Conservation (phyloP, 2,797 vertebrate genomes). For the Tadarida brasiliensis region DNA sequence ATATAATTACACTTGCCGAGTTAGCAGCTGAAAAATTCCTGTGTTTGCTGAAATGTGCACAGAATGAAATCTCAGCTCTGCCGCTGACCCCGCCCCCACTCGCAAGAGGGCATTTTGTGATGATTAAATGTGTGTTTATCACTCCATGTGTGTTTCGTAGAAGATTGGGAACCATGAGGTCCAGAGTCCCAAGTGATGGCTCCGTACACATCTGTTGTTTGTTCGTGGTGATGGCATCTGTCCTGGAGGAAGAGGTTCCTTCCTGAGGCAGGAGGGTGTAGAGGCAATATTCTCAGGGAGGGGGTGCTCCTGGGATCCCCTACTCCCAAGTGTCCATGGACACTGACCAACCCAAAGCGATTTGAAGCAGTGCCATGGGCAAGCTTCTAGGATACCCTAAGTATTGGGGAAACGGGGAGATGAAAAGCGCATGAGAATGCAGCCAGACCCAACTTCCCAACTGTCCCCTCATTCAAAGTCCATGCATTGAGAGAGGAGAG, state of each 20-base stretch:
- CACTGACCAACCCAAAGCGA: neutral
- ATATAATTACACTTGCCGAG: slow-evolving; percentile 81
- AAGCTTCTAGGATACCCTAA: accelerated
- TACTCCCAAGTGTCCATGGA: accelerated
- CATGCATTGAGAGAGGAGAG: accelerated
- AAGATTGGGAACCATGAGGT: neutral
- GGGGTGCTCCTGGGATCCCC: accelerated
- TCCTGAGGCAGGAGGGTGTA: neutral
- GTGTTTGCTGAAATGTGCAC: slow-evolving; percentile 67
- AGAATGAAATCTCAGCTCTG: neutral
- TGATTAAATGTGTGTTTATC: slow-evolving; percentile 7
- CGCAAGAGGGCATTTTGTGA: slow-evolving; percentile 67
- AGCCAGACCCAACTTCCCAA: neutral
- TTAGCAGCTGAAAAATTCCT: slow-evolving; percentile 64
- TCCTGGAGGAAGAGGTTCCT: neutral
- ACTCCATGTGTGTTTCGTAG: neutral
- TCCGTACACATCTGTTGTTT: accelerated
- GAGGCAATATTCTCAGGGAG: neutral
- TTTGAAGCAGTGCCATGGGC: accelerated
- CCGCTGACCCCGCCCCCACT: neutral
- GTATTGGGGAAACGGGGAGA: neutral
- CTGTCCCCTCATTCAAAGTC: neutral
- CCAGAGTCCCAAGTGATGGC: neutral
- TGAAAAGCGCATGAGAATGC: neutral
- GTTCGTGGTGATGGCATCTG: accelerated